Base-by-base conservation (phyloP, 2,797 vertebrate species). In the Rhinophrynus dorsalis region DNA sequence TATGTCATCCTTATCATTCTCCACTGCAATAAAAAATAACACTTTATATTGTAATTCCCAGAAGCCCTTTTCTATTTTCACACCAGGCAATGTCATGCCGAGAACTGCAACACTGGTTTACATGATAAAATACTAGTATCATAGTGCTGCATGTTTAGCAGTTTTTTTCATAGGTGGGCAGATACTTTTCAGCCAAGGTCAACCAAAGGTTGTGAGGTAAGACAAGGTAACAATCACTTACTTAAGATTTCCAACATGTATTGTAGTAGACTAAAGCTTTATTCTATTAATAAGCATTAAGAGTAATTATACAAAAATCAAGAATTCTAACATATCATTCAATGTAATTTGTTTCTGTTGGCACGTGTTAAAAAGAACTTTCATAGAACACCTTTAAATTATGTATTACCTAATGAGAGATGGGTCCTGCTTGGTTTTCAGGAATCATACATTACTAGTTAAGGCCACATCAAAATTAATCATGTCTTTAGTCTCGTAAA, bases 241-340 rank as follows among this genome's bases (percentile, higher is more conserved):
- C 83, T 88, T 90, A 95, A 7, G 29, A 26, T 68, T 44, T 13
- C 48, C 23, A 40, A 38, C 55, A 92, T 89, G 88, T 91, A 94
- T 78, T 89, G 90, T 94, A 95, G 94, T 89, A 91, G 94, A 95
- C 88, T 86, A 84, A 92, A 94, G 85, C 86, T 89, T 93, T 95
- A 95, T 82, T 0, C 75, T 75, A 84, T 85, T 88, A 89, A 79
- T 74, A 82, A 79, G 76, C 79, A 84, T 83, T 84, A 76, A 73
- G 68, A 78, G 78, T 87, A 83, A 79, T 83, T n/a, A 82, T 67
- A 35, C 17, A 42, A 60, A 29, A 23, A 57, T 73, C 83, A 81
- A 88, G 82, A 74, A 61, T 37, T n/a, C n/a, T 33, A 44, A 50
- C 7, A 29, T 17, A 7, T 30, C 13, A 15, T 30, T 23, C 6